These are phyloP conservation scores for Netta rufina DNA, from an alignment of 2,797 vertebrate species.

Conservation along the genomic window DNA sequence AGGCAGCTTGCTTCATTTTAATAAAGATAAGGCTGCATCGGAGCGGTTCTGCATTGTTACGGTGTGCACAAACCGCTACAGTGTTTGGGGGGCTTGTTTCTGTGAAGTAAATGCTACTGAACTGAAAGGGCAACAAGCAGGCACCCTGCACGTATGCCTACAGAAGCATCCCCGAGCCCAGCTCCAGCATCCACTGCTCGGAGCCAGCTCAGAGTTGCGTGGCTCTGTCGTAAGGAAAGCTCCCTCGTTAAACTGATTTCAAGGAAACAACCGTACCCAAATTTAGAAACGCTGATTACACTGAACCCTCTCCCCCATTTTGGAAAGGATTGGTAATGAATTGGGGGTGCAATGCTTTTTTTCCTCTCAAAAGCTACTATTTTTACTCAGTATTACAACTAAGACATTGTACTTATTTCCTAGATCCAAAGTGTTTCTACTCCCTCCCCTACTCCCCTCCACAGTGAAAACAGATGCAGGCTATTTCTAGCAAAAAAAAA, in stretches of 20 bases:
- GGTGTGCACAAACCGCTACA: not conserved
- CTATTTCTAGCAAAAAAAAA: slow-evolving; percentile 30
- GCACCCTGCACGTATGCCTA: not conserved
- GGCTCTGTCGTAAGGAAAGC: not conserved
- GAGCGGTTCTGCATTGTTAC: not conserved
- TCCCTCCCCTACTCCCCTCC: not conserved
- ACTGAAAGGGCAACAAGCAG: not conserved
- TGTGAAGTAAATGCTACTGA: not conserved
- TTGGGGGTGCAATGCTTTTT: not conserved
- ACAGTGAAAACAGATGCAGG: slow-evolving; percentile 6
- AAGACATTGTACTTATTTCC: not conserved
- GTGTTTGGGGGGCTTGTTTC: not conserved
- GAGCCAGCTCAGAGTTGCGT: slow-evolving; percentile 1
- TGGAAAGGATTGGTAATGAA: not conserved
- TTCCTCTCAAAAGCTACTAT: not conserved
- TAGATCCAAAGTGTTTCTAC: not conserved
- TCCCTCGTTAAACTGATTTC: slow-evolving; percentile 26
- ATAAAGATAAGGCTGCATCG: slow-evolving; percentile 1
- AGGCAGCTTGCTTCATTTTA: slow-evolving; percentile 37
- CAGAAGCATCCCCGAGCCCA: not conserved
- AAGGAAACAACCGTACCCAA: not conserved
- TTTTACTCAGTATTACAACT: not conserved
- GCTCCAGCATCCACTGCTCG: not conserved
- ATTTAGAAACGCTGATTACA: not conserved
- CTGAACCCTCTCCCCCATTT: not conserved